Evolutionary conservation across 2,888 invertebrate genomes (phyloP).

Genomic region (Barypeithes pellucidus): DNA sequence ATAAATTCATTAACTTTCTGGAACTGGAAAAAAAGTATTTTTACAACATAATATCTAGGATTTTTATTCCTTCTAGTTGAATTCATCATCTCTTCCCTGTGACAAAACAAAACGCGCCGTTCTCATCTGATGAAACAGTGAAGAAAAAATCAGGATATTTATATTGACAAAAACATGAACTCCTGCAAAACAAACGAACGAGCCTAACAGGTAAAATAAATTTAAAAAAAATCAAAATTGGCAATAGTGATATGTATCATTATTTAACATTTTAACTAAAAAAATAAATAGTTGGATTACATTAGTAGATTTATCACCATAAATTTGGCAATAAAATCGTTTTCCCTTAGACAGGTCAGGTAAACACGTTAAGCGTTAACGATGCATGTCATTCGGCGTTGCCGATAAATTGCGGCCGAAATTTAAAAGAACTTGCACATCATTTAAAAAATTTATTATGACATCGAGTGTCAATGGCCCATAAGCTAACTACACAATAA

Average conservation of each 20-base stretch:
- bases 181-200: too few relatives aligned
- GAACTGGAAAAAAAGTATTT: too few relatives aligned
- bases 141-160: too few relatives aligned
- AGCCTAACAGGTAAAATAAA: too few relatives aligned
- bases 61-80: too few relatives aligned
- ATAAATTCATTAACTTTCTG: too few relatives aligned
- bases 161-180: too few relatives aligned
- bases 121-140: too few relatives aligned
- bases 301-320: constrained; percentile 15
- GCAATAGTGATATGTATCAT: background rate
- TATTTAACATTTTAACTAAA: constrained; percentile 10
- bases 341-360: constrained; percentile 3
- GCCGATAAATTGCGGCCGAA: background rate
- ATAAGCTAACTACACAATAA: background rate
- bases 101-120: too few relatives aligned
- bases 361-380: constrained; percentile 7
- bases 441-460: background rate
- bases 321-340: constrained; percentile 11
- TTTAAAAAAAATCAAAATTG: background rate
- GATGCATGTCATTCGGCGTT: constrained; percentile 9
- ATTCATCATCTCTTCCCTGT: too few relatives aligned
- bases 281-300: constrained; percentile 14
- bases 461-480: background rate
- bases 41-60: too few relatives aligned
- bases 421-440: background rate